Evolutionary conservation across 2,888 invertebrate species (phyloP).

Genomic region (Palloptera scutellata): DNA sequence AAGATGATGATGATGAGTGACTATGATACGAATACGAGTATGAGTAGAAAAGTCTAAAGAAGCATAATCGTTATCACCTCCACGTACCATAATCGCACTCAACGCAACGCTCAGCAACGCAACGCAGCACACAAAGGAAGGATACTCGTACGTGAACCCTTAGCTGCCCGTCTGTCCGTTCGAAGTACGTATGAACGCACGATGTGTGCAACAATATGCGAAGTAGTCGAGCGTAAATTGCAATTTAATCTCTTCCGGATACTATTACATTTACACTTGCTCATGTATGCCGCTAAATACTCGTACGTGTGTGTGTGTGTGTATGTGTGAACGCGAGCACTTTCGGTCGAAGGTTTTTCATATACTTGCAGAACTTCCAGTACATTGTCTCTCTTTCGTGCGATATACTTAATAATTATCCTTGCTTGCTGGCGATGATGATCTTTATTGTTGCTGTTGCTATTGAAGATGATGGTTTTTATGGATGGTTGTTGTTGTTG

Average conservation of each 20-base stretch:
- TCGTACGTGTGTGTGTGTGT: not conserved
- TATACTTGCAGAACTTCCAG: conserved; percentile 28
- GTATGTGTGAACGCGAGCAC: not conserved
- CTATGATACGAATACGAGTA: not conserved
- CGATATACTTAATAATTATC: too few relatives aligned
- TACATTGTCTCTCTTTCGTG: conserved; percentile 4
- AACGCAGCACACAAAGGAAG: too few relatives aligned
- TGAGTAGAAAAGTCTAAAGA: conserved; percentile 38
- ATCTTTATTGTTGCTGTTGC: too few relatives aligned
- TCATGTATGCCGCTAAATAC: not conserved
- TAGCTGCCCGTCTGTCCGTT: too few relatives aligned
- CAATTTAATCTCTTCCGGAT: conserved; percentile 56
- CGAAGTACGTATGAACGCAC: not conserved
- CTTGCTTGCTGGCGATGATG: too few relatives aligned
- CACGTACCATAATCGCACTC: conserved; percentile 38
- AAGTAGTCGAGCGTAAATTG: conserved; percentile 19
- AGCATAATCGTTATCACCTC: conserved; percentile 48
- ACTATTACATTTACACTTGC: conserved; percentile 17
- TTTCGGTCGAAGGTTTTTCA: conserved; percentile 28
- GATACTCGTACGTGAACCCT: not conserved
- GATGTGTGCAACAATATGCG: not conserved
- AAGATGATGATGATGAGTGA: conserved; percentile 1
- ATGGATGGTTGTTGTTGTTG: conserved; percentile 38
- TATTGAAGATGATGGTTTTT: conserved; percentile 9
- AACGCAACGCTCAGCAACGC: not conserved